Evolutionary conservation across 1,140 invertebrate species (phyloP).

Genomic region (Pogonomyrmex californicus): DNA sequence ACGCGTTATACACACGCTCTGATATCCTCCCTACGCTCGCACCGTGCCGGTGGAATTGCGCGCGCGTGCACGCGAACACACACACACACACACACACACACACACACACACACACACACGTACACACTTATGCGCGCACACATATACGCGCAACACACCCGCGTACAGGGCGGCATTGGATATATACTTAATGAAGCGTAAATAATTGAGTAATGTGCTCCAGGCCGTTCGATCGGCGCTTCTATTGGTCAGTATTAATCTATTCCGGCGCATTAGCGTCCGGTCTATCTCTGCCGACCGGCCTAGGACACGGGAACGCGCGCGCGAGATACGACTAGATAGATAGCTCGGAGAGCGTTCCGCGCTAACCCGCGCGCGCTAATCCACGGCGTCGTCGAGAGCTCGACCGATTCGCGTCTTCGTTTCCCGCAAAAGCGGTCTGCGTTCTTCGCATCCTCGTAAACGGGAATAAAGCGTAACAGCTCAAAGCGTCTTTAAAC

Average conservation of each 20-base stretch:
- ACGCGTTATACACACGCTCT: constrained; percentile 14
- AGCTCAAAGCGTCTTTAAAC: neutral
- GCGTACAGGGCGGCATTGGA: constrained; percentile 85
- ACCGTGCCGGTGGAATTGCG: constrained; percentile 60
- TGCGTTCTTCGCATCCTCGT: neutral
- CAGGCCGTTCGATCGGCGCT: constrained; percentile 86
- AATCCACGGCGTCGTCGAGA: constrained; percentile 5
- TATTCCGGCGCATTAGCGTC: constrained; percentile 87
- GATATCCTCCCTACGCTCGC: constrained; percentile 40
- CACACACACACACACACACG: too few relatives aligned
- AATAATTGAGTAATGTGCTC: constrained; percentile 88
- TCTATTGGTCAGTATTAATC: constrained; percentile 87
- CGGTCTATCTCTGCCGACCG: constrained; percentile 80
- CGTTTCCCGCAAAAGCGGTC: neutral
- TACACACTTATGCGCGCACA: too few relatives aligned
- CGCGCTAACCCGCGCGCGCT: constrained; percentile 51
- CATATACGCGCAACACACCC: constrained; percentile 28
- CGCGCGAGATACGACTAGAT: constrained; percentile 50
- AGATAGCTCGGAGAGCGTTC: constrained; percentile 49
- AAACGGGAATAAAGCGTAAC: neutral
- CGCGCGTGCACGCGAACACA: neutral
- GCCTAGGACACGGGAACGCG: constrained; percentile 71
- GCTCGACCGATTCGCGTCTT: neutral
- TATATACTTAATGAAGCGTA: constrained; percentile 88
- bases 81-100: neutral